Conservation (phyloP, 2,797 vertebrate species). For the Hippocampus kuda region DNA sequence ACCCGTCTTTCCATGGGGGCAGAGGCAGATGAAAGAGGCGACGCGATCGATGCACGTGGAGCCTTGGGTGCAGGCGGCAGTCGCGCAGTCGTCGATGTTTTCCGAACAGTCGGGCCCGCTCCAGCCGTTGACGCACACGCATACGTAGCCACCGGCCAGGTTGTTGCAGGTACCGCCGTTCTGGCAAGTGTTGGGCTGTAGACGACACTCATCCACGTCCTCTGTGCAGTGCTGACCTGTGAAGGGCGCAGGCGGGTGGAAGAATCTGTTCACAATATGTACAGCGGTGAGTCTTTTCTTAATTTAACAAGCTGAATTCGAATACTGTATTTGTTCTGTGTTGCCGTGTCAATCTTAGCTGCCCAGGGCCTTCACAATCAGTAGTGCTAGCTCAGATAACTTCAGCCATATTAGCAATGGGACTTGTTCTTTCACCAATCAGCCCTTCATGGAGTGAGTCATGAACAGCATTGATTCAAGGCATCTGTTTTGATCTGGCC, state of each 20-base stretch:
- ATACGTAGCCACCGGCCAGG: slow-evolving; percentile 60
- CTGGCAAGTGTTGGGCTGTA: slow-evolving; percentile 77
- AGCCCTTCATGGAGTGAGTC: too few species aligned
- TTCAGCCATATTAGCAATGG: too few species aligned
- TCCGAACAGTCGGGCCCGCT: slow-evolving; percentile 72
- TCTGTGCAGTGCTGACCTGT: slow-evolving; percentile 74
- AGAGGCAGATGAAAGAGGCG: slow-evolving; percentile 70
- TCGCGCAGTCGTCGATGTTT: slow-evolving; percentile 74
- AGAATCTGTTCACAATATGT: not conserved
- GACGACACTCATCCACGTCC: slow-evolving; percentile 74
- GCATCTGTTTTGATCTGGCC: too few species aligned
- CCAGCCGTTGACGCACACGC: slow-evolving; percentile 77
- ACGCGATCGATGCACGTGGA: slow-evolving; percentile 73
- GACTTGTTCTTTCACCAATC: too few species aligned
- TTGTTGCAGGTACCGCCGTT: slow-evolving; percentile 77
- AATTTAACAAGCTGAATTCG: too few species aligned
- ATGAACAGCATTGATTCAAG: too few species aligned
- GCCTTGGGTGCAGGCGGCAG: slow-evolving; percentile 59
- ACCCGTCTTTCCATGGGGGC: slow-evolving; percentile 73
- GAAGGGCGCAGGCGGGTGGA: not conserved
- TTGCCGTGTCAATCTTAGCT: too few species aligned
- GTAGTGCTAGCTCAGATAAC: too few species aligned
- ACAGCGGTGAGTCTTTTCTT: too few species aligned
- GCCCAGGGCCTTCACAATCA: too few species aligned
- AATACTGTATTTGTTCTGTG: too few species aligned